A percentile compares a stretch with the other conserved stretches of the same genome.
phyloP scores from a whole-genome alignment of 2,888 invertebrate genomes.

The Boloria selene region DNA sequence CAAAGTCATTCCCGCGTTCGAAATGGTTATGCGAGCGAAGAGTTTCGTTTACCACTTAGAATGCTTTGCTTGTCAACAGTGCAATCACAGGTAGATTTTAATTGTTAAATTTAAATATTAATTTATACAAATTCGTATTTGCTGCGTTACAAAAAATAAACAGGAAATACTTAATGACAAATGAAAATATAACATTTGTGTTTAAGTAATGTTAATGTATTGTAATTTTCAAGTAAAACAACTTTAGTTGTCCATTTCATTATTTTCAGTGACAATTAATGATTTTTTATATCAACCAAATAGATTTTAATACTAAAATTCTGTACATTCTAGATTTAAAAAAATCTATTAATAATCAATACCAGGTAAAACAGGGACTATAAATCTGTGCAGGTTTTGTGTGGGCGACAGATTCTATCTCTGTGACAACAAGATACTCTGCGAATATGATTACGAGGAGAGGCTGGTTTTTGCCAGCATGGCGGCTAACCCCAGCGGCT shows the following conservation, averaged over 20 bases:
- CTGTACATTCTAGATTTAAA: slow-evolving; percentile 4
- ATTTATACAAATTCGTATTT: neutral
- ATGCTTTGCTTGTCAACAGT: slow-evolving; percentile 97
- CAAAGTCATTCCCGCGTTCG: slow-evolving; percentile 96
- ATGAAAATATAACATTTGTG: no score
- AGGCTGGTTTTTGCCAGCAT: slow-evolving; percentile 94
- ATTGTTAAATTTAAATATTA: neutral
- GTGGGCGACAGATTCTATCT: slow-evolving; percentile 96
- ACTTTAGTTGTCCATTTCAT: no score
- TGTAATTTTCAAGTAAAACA: no score
- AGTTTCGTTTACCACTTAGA: slow-evolving; percentile 96
- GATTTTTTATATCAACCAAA: no score
- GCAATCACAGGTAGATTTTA: slow-evolving; percentile 91
- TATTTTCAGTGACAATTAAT: no score
- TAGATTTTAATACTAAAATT: neutral
- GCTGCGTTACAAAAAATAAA: no score
- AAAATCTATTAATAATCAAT: slow-evolving; percentile 25
- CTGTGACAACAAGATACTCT: slow-evolving; percentile 96
- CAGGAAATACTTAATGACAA: neutral
- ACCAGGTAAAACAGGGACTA: slow-evolving; percentile 33
- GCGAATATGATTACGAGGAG: slow-evolving; percentile 97
- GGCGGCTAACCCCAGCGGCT: slow-evolving; percentile 92
- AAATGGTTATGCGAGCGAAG: slow-evolving; percentile 97
- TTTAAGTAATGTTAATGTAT: no score
- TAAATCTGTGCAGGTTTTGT: slow-evolving; percentile 88